These are phyloP conservation scores for Bombus terrestris DNA, from an alignment of 1,140 invertebrate species.

Conservation along the genomic window DNA sequence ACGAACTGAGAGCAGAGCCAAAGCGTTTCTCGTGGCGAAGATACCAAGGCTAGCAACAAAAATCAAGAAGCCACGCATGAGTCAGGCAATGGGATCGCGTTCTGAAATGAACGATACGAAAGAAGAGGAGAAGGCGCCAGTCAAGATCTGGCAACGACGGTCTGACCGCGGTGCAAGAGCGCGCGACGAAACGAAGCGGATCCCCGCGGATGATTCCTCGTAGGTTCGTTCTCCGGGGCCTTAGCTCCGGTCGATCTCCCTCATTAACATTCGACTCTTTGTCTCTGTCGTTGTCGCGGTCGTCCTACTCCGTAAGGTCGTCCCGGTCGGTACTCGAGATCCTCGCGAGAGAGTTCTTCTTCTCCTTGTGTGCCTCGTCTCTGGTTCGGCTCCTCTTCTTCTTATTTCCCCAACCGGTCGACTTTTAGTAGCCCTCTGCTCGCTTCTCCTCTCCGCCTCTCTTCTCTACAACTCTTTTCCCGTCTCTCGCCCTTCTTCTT, in stretches of 20 bases:
- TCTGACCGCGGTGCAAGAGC: slow-evolving; percentile 1
- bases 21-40: background rate
- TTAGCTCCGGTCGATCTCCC: slow-evolving; percentile 59
- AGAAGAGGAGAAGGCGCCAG: slow-evolving; percentile 24
- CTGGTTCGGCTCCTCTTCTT: slow-evolving; percentile 23
- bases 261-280: slow-evolving; percentile 68
- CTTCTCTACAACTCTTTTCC: slow-evolving; percentile 2
- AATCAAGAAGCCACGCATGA: background rate
- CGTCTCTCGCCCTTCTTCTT: background rate
- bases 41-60: background rate
- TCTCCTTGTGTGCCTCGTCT: slow-evolving; percentile 2
- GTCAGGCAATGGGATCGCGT: background rate
- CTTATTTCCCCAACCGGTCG: slow-evolving; percentile 51
- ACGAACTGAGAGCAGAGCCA: too few species aligned
- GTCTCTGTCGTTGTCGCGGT: slow-evolving; percentile 63
- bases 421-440: slow-evolving; percentile 55
- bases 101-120: background rate
- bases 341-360: slow-evolving; percentile 31
- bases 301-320: slow-evolving; percentile 56
- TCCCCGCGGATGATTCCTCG: slow-evolving; percentile 51
- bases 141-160: slow-evolving; percentile 41
- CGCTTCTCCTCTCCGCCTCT: background rate
- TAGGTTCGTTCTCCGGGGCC: slow-evolving; percentile 15
- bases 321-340: slow-evolving; percentile 45
- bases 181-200: slow-evolving; percentile 48